A percentile compares a stretch with the other conserved stretches of the same genome.
These are phyloP conservation scores for Poeciliopsis occidentalis DNA, from an alignment of 2,113 vertebrate genomes.

Conservation along the genomic window DNA sequence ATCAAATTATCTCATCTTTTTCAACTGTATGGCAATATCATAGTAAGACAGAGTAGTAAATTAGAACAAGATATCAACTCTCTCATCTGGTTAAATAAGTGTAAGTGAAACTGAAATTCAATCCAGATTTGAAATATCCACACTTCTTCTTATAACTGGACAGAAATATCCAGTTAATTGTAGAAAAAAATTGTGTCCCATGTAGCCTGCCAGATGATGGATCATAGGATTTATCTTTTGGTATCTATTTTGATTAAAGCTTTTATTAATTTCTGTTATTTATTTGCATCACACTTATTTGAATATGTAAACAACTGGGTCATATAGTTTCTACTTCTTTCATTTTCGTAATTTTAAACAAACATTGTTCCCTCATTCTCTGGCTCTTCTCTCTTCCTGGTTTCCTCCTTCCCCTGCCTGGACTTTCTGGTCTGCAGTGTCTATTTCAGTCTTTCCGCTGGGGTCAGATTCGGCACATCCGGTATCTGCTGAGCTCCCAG, in stretches of 20 bases:
- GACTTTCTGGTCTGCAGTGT: conserved; percentile 79
- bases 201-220: background rate
- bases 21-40: too few relatives aligned
- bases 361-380: conserved; percentile 39
- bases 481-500: conserved; percentile 75
- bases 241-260: background rate
- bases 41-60: too few relatives aligned
- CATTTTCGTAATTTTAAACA: conserved; percentile 4
- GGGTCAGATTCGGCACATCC: conserved; percentile 84
- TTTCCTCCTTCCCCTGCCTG: conserved; percentile 48
- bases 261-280: background rate
- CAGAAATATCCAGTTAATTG: too few relatives aligned
- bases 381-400: conserved; percentile 18
- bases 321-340: background rate
- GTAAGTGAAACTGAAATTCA: too few relatives aligned
- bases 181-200: background rate
- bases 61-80: too few relatives aligned
- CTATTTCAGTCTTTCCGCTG: conserved; percentile 87
- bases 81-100: too few relatives aligned
- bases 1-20: too few relatives aligned
- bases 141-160: background rate
- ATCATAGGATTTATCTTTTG: too few relatives aligned
- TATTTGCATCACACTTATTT: background rate
- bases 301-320: background rate
- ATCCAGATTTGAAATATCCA: too few relatives aligned